phyloP scores from a whole-genome alignment of 2,888 invertebrate species.

The Junonia oenone region DNA sequence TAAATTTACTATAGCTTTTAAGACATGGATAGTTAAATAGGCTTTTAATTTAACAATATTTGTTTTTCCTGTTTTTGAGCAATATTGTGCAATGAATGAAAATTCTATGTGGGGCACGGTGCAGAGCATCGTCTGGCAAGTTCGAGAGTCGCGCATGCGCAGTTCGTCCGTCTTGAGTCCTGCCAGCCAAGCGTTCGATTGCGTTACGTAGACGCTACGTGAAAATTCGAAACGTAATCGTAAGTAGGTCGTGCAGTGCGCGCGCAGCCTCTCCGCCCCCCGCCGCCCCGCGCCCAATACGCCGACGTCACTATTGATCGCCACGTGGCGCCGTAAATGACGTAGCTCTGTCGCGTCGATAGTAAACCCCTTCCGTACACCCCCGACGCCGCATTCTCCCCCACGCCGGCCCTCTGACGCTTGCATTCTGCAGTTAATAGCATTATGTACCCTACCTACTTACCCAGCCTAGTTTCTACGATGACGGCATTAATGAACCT shows the following conservation, averaged over 20 bases:
- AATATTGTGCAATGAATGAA: slow-evolving; percentile 39
- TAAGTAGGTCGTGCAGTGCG: slow-evolving; percentile 72
- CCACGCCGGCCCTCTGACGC: slow-evolving; percentile 33
- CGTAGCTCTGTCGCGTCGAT: slow-evolving; percentile 61
- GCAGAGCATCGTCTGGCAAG: slow-evolving; percentile 43
- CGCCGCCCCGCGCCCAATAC: slow-evolving; percentile 34
- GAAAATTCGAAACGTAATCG: slow-evolving; percentile 58
- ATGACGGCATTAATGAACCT: slow-evolving; percentile 34
- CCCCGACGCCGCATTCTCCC: slow-evolving; percentile 40
- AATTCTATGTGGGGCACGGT: slow-evolving; percentile 44
- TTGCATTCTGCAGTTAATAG: slow-evolving; percentile 48
- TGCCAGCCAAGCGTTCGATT: slow-evolving; percentile 53
- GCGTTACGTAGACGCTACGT: slow-evolving; percentile 72
- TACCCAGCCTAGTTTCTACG: slow-evolving; percentile 36
- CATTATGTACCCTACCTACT: slow-evolving; percentile 27
- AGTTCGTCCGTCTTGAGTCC: slow-evolving; percentile 32
- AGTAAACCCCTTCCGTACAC: slow-evolving; percentile 47
- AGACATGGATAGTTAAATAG: neutral
- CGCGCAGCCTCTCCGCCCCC: slow-evolving; percentile 48
- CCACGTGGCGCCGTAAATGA: slow-evolving; percentile 75
- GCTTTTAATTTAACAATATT: neutral
- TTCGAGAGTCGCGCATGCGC: slow-evolving; percentile 44
- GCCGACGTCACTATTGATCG: slow-evolving; percentile 77
- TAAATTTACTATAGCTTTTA: too few species aligned
- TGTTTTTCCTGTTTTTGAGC: slow-evolving; percentile 32